phyloP scores from a whole-genome alignment of 2,888 invertebrate genomes.

The Acrobasis repandana region DNA sequence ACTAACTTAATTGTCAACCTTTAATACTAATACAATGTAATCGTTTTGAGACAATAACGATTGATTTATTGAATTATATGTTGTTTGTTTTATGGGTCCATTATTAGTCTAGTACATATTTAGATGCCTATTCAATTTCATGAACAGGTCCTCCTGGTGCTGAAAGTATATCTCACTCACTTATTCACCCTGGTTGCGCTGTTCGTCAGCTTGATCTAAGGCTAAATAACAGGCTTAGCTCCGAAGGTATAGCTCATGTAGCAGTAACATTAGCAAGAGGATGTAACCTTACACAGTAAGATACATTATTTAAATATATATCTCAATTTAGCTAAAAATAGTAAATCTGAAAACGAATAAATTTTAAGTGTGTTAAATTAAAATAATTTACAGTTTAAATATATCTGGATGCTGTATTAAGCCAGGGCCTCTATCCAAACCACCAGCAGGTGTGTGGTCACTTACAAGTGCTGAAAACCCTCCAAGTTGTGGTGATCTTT shows the following conservation, averaged over 20 bases:
- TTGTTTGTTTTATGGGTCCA: not conserved
- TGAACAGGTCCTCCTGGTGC: slow-evolving; percentile 63
- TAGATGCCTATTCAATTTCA: too few species aligned
- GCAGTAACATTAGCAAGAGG: slow-evolving; percentile 76
- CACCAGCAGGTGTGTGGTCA: slow-evolving; percentile 78
- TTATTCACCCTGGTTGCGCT: slow-evolving; percentile 67
- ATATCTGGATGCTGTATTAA: slow-evolving; percentile 77
- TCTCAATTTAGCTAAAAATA: not conserved
- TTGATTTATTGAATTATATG: not conserved
- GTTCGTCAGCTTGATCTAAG: slow-evolving; percentile 68
- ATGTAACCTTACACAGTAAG: slow-evolving; percentile 71
- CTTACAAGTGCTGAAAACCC: slow-evolving; percentile 71
- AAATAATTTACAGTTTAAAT: slow-evolving; percentile 59
- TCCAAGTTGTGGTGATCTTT: slow-evolving; percentile 74
- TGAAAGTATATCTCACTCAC: slow-evolving; percentile 66
- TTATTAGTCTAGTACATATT: too few species aligned
- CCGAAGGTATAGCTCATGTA: slow-evolving; percentile 71
- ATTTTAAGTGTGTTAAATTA: not conserved
- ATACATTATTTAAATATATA: slow-evolving; percentile 9
- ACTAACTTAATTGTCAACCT: too few species aligned
- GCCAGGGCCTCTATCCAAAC: slow-evolving; percentile 60
- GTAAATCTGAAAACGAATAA: too few species aligned
- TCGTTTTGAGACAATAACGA: too few species aligned
- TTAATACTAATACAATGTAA: too few species aligned
- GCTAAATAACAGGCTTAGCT: slow-evolving; percentile 69